Percentiles rank a stretch among this genome's conserved stretches.
phyloP scores from a whole-genome alignment of 1,140 invertebrate species.

The Ylistrum balloti region DNA sequence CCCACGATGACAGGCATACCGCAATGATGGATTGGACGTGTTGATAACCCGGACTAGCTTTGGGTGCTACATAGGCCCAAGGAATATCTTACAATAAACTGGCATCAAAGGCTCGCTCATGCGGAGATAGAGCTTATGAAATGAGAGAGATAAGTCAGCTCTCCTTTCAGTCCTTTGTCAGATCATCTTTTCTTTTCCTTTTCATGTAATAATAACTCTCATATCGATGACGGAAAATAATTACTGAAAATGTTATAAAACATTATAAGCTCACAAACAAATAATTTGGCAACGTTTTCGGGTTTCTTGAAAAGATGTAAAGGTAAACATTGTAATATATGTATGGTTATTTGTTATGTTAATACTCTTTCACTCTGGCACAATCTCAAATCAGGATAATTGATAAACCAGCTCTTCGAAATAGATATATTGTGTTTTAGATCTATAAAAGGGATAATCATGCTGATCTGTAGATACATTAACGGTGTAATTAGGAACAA shows the following conservation, averaged over 20 bases:
- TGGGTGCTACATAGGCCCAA: not conserved
- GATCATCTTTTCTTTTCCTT: conserved; percentile 39
- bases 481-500: not conserved
- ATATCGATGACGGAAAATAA: conserved; percentile 35
- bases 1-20: conserved; percentile 36
- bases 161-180: conserved; percentile 37
- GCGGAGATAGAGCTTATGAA: conserved; percentile 33
- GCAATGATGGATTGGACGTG: not conserved
- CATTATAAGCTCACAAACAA: conserved; percentile 23
- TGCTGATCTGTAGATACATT: not conserved
- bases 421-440: not conserved
- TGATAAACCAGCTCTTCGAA: not conserved
- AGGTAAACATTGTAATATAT: not conserved
- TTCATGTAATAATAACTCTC: conserved; percentile 39
- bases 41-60: not conserved
- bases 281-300: conserved; percentile 6
- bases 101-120: conserved; percentile 12
- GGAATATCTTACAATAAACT: conserved; percentile 40
- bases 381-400: not conserved
- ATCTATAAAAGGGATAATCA: not conserved
- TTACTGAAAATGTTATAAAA: conserved; percentile 36
- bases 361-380: not conserved
- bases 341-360: conserved; percentile 23
- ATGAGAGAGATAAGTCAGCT: conserved; percentile 34
- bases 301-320: not conserved